Evolutionary conservation across 2,888 invertebrate species (phyloP), one percentile per base, ranked within the genome.

Genomic region (Myopa testacea): DNA sequence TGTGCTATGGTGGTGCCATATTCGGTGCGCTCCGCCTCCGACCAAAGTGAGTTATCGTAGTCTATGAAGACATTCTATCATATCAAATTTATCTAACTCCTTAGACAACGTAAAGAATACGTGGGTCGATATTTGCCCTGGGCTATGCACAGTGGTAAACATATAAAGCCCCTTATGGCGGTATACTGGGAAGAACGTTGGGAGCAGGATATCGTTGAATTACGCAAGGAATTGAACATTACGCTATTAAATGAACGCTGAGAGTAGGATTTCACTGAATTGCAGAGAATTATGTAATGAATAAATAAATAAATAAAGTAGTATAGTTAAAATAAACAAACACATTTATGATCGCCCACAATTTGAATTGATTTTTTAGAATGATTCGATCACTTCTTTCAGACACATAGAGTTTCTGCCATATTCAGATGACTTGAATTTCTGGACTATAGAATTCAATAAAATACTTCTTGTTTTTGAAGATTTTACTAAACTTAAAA

Each of bases 141-240:
- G 97, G 96, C 96, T 3, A 91, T 97, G 37, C 90, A 91, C 83
- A 96, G 94, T 78, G 97, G 96, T 67, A 92, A 90, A 81, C 91
- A 92, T 82, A 93, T 95, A 4, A 93, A 93, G 82, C 95, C 96
- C 86, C 88, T 98, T 81, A 92, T 98, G 92, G 94, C 95, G 87
- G 90, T 97, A 76, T 98, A 95, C 89, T 98, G 93, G 92, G 98
- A 99, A 89, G 94, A 96, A 89, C 92, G 98, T 81, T 98, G 98
- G 97, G 96, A 97, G 71, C 96, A 97, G 89, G 91, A 94, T 65
- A 90, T 98, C 63, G 89, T 91, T 37, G 95, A 97, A 58, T 92
- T 98, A 82, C 92, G 96, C 84, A 90, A 90, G 81, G 96, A 97
- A 90, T 91, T 97, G 86, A 94, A 95, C 84, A 94, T 98, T 82